Percentiles rank a stretch among this genome's conserved stretches.
Conservation (phyloP, 2,888 invertebrate species). For the Drosophila infuscata region DNA sequence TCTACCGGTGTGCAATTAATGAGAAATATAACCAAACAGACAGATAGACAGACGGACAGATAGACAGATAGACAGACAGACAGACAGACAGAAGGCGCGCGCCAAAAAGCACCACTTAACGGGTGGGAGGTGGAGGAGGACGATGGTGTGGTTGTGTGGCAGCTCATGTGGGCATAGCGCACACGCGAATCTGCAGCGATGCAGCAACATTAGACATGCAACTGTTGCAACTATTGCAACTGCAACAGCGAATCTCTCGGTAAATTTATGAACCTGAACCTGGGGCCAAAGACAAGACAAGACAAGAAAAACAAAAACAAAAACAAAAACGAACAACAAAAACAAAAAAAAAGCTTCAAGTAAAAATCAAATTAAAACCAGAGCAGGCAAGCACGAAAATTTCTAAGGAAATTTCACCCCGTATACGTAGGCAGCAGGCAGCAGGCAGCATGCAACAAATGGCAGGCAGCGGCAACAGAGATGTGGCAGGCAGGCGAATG, state of each 20-base stretch:
- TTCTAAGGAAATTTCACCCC: conserved; percentile 82
- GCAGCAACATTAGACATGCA: conserved; percentile 82
- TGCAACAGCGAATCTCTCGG: conserved; percentile 63
- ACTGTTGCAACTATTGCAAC: conserved; percentile 42
- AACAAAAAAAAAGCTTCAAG: conserved; percentile 51
- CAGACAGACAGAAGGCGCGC: conserved; percentile 20
- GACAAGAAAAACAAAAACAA: conserved; percentile 30
- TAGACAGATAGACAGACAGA: neutral
- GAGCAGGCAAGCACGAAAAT: conserved; percentile 82
- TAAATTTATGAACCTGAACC: conserved; percentile 82
- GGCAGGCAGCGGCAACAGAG: conserved; percentile 6
- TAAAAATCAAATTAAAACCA: conserved; percentile 82
- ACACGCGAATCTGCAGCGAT: conserved; percentile 77
- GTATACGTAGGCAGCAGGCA: conserved; percentile 59
- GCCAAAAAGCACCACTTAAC: conserved; percentile 28
- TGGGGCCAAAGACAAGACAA: conserved; percentile 60
- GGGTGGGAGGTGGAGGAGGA: neutral
- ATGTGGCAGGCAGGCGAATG: conserved; percentile 56
- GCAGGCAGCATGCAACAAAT: conserved; percentile 56
- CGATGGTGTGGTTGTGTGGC: neutral
- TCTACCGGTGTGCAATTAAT: conserved; percentile 54
- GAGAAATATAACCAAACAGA: conserved; percentile 35
- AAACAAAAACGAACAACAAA: conserved; percentile 13
- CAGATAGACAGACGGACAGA: neutral
- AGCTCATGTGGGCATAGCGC: conserved; percentile 70